Evolutionary conservation across 2,113 vertebrate genomes (phyloP).

Genomic region (Neodon shergylaensis): DNA sequence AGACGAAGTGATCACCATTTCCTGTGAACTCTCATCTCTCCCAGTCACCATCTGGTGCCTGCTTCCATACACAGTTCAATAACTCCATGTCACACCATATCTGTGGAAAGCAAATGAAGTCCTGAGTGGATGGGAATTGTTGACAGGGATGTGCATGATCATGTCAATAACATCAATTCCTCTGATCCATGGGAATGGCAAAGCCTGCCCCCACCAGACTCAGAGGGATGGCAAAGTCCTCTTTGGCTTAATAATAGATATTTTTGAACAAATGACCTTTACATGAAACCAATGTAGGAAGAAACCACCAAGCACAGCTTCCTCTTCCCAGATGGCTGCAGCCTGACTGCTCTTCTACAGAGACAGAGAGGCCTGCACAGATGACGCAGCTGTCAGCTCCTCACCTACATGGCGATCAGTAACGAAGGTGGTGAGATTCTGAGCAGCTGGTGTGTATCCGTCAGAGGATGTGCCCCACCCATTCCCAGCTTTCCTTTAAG

Average conservation of each 20-base stretch:
- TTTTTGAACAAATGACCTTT: no score
- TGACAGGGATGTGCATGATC: neutral
- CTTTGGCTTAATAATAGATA: neutral
- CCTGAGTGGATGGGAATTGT: neutral
- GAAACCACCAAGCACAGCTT: neutral
- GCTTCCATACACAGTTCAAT: neutral
- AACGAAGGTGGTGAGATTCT: neutral
- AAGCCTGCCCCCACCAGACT: neutral
- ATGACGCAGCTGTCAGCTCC: no score
- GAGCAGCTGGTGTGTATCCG: neutral
- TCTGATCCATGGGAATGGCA: neutral
- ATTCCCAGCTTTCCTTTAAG: neutral
- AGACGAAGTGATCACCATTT: neutral
- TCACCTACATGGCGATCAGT: neutral
- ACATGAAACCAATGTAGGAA: neutral
- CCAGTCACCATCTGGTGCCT: neutral
- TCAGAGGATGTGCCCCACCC: neutral
- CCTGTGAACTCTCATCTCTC: neutral
- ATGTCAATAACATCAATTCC: no score
- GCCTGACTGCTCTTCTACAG: neutral
- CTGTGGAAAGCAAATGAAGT: no score
- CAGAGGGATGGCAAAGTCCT: neutral
- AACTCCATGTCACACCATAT: neutral
- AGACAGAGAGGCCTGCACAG: neutral
- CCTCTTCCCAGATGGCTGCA: no score